Evolutionary conservation across 2,113 vertebrate genomes (phyloP), one percentile per base, ranked within the genome.

Genomic region (Turnix velox): DNA sequence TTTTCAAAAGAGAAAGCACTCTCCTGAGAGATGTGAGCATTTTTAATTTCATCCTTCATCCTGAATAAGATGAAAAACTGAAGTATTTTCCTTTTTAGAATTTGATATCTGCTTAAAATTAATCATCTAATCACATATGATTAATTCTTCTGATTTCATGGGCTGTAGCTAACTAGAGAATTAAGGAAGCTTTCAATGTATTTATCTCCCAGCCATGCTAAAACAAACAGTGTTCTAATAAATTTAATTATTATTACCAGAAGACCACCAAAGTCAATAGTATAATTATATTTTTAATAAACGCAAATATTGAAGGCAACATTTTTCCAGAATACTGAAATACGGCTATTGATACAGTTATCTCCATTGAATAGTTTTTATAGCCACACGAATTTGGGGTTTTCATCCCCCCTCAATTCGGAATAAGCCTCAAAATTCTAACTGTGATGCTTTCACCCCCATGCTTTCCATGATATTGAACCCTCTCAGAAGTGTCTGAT

Each of bases 11-110:
- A 84, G 16, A 61, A 84, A 93, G 28, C 68, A 84, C 19, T 62
- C n/a, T 88, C 59, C 51, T 78, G 48, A 81, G 48, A 85, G n/a
- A 19, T 9, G 6, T 59, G 33, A 24, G 18, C 27, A 68, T 91
- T 95, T 96, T 69, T 73, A 33, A 84, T 67, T 42, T 74, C 84
- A 88, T 91, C 22, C 46, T 81, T 92, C 40, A 80, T 91, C 58
- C 58, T 24, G 88, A 33, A 19, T 61, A 23, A 84, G 18, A 78
- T 62, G 49, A 85, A 87, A 80, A 86, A 17, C 31, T 25, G 42
- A 40, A 42, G 30, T n/a, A 48, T 7, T 63, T 84, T 92, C 7
- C 31, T 68, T 49, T 88, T 68, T 68, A 66, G 49, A 57, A 69
- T 37, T 52, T 62, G 18, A 27, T 30, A 37, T 46, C 7, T 58